Conservation (phyloP, 2,113 vertebrate species). For the Apaloderma vittatum region DNA sequence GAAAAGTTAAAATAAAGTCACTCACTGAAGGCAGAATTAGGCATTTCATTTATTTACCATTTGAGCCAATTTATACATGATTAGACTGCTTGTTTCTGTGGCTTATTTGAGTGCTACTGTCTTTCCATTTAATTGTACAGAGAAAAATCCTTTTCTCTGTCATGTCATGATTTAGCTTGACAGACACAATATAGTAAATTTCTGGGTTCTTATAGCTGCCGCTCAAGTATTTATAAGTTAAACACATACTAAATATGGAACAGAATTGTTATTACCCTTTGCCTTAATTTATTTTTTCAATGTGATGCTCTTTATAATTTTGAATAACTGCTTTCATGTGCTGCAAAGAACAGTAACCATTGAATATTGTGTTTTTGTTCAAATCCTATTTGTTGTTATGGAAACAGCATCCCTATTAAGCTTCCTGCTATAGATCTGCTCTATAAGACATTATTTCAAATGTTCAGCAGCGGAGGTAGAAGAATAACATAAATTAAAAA, state of each 20-base stretch:
- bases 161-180: conserved; percentile 16
- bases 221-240: conserved; percentile 71
- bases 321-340: conserved; percentile 80
- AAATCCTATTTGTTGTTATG: conserved; percentile 85
- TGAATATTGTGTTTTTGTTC: conserved; percentile 77
- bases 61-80: background rate
- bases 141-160: conserved; percentile 21
- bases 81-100: background rate
- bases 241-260: conserved; percentile 76
- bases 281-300: conserved; percentile 78
- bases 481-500: conserved; percentile 54
- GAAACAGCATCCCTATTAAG: conserved; percentile 82
- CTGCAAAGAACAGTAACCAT: conserved; percentile 76
- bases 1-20: background rate
- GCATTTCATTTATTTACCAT: background rate
- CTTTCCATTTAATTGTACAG: background rate
- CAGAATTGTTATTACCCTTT: conserved; percentile 60
- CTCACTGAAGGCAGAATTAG: background rate
- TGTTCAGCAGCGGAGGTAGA: conserved; percentile 54
- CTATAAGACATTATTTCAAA: conserved; percentile 72
- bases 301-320: conserved; percentile 75
- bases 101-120: background rate
- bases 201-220: conserved; percentile 22
- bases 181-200: conserved; percentile 3
- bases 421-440: conserved; percentile 67